Evolutionary conservation across 2,797 vertebrate species (phyloP).

Genomic region (Carapus acus): DNA sequence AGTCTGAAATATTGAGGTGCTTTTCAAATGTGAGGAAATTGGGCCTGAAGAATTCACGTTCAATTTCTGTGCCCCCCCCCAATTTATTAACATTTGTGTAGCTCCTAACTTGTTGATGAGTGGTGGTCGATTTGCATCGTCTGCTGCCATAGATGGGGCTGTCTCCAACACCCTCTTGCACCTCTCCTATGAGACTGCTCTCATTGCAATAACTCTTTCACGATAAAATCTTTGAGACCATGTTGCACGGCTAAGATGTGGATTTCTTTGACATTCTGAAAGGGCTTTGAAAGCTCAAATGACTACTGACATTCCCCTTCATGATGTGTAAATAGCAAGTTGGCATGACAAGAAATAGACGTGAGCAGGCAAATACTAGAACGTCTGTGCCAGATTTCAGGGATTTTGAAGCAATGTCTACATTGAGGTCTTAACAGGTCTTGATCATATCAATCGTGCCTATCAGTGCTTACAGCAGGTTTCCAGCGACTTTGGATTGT

Average conservation of each 20-base stretch:
- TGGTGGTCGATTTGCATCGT: no score
- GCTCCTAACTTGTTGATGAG: conserved; percentile 51
- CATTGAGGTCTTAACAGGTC: conserved; percentile 38
- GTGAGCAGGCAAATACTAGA: conserved; percentile 52
- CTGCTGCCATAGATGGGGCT: no score
- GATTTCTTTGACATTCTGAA: conserved; percentile 31
- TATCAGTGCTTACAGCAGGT: conserved; percentile 40
- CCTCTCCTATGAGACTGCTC: no score
- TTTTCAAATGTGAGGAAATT: no score
- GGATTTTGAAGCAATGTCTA: conserved; percentile 30
- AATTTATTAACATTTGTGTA: no score
- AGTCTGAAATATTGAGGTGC: conserved; percentile 33
- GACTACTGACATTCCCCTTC: conserved; percentile 52
- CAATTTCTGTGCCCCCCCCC: no score
- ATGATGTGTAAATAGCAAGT: conserved; percentile 63
- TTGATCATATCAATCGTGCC: conserved; percentile 33
- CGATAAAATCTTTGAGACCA: conserved; percentile 30
- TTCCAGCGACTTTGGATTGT: conserved; percentile 25
- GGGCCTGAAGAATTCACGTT: no score
- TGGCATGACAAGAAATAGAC: conserved; percentile 61
- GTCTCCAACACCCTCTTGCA: no score
- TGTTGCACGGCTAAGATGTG: conserved; percentile 22
- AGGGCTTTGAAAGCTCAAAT: conserved; percentile 48
- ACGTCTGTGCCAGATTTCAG: conserved; percentile 51
- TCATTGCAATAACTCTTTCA: conserved; percentile 20